A percentile compares a stretch with the other conserved stretches of the same genome.
Evolutionary conservation across 2,888 invertebrate species (phyloP).

Genomic region (Thymelicus sylvestris): DNA sequence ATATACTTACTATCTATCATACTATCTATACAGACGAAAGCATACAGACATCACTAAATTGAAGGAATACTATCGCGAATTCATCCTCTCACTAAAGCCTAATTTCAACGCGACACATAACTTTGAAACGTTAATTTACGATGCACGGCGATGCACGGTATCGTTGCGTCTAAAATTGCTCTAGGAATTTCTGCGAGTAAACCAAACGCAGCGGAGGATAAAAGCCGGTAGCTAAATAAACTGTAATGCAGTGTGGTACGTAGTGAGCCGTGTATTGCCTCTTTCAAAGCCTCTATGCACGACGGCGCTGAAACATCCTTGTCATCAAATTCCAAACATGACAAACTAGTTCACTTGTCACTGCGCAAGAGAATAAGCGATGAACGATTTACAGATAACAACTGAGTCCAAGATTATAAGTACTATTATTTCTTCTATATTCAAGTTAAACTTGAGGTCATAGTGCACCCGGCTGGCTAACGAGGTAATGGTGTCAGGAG

Average conservation of each 20-base stretch:
- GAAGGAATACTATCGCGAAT: too few relatives aligned
- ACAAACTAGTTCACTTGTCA: not conserved
- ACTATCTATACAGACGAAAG: too few relatives aligned
- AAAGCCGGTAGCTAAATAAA: conserved; percentile 9
- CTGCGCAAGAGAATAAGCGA: not conserved
- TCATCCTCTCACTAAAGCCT: not conserved
- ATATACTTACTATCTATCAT: too few relatives aligned
- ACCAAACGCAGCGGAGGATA: not conserved
- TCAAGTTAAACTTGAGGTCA: too few relatives aligned
- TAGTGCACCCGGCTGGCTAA: too few relatives aligned
- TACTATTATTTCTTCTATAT: too few relatives aligned
- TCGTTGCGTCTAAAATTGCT: not conserved
- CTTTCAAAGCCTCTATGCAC: conserved; percentile 7
- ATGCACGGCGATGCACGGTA: not conserved
- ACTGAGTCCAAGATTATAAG: too few relatives aligned
- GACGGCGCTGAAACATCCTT: conserved; percentile 4
- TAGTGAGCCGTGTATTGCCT: conserved; percentile 4
- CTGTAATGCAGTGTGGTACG: conserved; percentile 4
- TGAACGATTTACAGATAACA: not conserved
- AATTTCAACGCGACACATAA: not conserved
- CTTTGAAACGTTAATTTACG: not conserved
- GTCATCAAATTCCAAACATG: conserved; percentile 9
- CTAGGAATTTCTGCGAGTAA: not conserved
- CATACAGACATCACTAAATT: too few relatives aligned
- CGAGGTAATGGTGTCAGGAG: too few relatives aligned